Evolutionary conservation across 2,888 invertebrate genomes (phyloP).

Genomic region (Tholera decimalis): DNA sequence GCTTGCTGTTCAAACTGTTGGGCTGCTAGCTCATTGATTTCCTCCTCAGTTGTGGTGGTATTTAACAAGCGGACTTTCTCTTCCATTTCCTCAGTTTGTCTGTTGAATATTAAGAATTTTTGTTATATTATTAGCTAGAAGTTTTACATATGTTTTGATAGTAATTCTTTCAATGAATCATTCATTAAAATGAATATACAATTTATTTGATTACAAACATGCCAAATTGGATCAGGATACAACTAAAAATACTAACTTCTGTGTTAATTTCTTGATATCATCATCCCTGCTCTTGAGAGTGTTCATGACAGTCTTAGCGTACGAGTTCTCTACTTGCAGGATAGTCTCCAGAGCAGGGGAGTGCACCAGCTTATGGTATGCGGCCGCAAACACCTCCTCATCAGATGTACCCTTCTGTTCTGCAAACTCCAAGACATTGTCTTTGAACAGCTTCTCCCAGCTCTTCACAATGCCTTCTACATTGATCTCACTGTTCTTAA

Average conservation of each 20-base stretch:
- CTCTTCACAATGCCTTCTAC: conserved; percentile 94
- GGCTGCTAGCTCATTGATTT: conserved; percentile 96
- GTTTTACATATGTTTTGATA: too few species aligned
- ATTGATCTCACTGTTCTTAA: conserved; percentile 92
- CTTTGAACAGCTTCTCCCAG: conserved; percentile 95
- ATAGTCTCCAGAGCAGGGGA: conserved; percentile 97
- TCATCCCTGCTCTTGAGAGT: conserved; percentile 94
- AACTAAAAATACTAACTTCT: conserved; percentile 86
- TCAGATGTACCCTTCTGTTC: conserved; percentile 95
- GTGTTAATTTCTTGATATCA: conserved; percentile 93
- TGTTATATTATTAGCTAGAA: too few species aligned
- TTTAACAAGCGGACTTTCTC: conserved; percentile 95
- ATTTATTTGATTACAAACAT: too few species aligned
- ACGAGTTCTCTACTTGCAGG: conserved; percentile 96
- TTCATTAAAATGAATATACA: too few species aligned
- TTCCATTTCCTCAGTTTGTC: conserved; percentile 97
- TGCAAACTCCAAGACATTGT: conserved; percentile 96
- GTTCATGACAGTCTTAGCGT: conserved; percentile 95
- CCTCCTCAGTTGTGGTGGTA: conserved; percentile 94
- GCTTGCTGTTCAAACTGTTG: conserved; percentile 96
- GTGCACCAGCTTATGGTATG: conserved; percentile 96
- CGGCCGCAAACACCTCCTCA: conserved; percentile 96
- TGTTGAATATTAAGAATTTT: conserved; percentile 74
- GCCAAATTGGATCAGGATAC: too few species aligned
- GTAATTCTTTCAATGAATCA: too few species aligned